phyloP scores from a whole-genome alignment of 1,140 invertebrate species.

The Triops longicaudatus region DNA sequence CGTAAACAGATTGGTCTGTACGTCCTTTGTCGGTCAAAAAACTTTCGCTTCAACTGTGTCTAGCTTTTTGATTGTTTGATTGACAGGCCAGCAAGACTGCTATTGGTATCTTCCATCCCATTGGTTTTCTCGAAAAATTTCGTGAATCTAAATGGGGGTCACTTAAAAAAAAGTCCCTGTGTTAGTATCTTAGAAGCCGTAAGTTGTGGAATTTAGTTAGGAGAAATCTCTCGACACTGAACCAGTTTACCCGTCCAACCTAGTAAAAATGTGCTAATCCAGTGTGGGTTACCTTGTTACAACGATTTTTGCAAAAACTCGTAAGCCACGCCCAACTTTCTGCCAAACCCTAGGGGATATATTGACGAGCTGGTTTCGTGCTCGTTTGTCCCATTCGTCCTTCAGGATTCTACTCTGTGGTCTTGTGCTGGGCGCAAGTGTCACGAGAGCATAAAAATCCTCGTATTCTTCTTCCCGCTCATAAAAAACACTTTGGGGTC shows the following conservation, averaged over 20 bases:
- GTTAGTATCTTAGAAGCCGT: neutral
- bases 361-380: neutral
- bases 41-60: neutral
- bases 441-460: neutral
- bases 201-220: neutral
- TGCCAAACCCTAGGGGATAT: neutral
- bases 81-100: neutral
- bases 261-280: neutral
- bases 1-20: neutral
- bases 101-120: no score
- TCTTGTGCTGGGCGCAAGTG: constrained; percentile 4
- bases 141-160: neutral
- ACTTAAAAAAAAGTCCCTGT: neutral
- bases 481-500: neutral
- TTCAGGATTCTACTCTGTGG: neutral
- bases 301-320: neutral
- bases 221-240: neutral
- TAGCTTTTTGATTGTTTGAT: neutral
- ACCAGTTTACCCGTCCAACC: neutral
- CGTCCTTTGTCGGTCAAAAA: neutral
- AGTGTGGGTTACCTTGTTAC: neutral
- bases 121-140: neutral
- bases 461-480: neutral
- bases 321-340: neutral
- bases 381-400: neutral